Base-by-base conservation (phyloP, 2,888 invertebrate species). In the Euphydryas editha region DNA sequence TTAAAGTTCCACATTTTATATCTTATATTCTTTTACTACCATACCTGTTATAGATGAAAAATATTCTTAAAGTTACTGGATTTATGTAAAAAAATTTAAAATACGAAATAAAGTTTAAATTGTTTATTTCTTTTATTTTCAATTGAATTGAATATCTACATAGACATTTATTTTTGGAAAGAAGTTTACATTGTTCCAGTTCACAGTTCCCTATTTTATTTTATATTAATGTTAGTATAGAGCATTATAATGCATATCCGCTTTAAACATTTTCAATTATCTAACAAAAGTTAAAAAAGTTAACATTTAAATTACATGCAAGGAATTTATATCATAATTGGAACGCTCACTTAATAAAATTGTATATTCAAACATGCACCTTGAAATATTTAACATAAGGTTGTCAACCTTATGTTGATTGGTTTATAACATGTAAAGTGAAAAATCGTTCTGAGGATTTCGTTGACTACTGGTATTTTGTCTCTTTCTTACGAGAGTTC, bases 51-150 rank as follows among this genome's bases (percentile, higher is more conserved):
- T 21, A 17, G n/a, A 1, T 21, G 4, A 10, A 18, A 42, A 10
- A 30, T 42, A 7, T 42, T 5, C 21, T 42, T 2, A 39, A 18
- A 44, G 18, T 59, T 46, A 15, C 13, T 18, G 37, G 55, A 57
- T 49, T 21, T 18, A 51, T 44, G 56, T 13, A 17, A 46, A 18
- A 63, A 57, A 68, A 81, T 80, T 75, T 65, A 81, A 81, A 81
- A 81, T 78, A 75, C 78, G 69, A 39, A 56, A 21, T 71, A 70
- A 56, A 75, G 70, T 76, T 75, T 67, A 76, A 80, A 65, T 70
- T 71, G 70, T 81, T 81, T 81, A 81, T 67, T 74, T 72, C 72
- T 76, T 75, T 8, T 72, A 73, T 73, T 76, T 72, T 42, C 46
- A 37, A 61, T 54, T 62, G 44, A 54, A 44, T 57, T 15, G 30